These are phyloP conservation scores for Tetramorium parvispinum DNA, from an alignment of 1,140 invertebrate genomes.

Conservation along the genomic window DNA sequence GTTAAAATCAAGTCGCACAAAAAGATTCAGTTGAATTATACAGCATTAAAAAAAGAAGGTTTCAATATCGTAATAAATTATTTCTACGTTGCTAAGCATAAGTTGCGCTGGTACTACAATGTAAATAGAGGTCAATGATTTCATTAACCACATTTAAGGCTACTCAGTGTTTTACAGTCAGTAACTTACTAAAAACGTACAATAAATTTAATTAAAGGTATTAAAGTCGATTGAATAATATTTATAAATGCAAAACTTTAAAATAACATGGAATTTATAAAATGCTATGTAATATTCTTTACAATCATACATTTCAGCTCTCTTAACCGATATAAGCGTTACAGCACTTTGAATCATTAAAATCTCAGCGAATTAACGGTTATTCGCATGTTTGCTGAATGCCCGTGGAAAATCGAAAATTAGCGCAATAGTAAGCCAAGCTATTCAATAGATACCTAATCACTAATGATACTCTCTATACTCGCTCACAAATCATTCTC, in stretches of 20 bases:
- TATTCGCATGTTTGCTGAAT: neutral
- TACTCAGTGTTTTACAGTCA: conserved; percentile 7
- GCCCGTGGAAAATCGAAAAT: neutral
- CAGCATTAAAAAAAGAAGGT: neutral
- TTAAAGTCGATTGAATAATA: neutral
- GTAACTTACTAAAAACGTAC: neutral
- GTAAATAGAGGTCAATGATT: conserved; percentile 11
- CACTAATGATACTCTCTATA: conserved; percentile 18
- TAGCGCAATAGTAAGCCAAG: neutral
- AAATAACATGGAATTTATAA: neutral
- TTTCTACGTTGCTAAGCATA: neutral
- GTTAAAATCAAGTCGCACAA: neutral
- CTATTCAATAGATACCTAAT: conserved; percentile 26
- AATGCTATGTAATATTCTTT: neutral
- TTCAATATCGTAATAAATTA: conserved; percentile 13
- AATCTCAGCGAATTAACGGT: neutral
- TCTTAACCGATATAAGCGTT: neutral
- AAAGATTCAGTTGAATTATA: neutral
- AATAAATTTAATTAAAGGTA: neutral
- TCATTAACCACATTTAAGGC: neutral
- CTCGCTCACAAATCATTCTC: conserved; percentile 3
- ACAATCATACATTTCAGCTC: neutral
- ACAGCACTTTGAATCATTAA: conserved; percentile 1
- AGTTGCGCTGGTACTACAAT: neutral
- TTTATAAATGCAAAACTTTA: neutral